phyloP scores from a whole-genome alignment of 92 coral and sea anemone species.

The Umimayanthus kanabou region DNA sequence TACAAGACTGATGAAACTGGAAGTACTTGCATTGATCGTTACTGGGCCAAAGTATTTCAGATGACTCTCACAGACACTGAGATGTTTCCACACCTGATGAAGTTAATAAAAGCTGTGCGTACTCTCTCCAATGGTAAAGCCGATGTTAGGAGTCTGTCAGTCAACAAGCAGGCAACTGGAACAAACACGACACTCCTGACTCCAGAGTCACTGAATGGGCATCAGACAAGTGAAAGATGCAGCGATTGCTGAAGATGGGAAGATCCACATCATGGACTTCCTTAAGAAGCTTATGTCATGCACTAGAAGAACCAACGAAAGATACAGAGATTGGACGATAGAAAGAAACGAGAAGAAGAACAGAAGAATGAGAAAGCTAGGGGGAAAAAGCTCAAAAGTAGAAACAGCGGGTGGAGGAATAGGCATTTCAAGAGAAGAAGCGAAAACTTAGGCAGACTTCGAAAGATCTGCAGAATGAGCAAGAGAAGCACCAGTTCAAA shows the following conservation, averaged over 20 bases:
- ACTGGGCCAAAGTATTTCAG: too few relatives aligned
- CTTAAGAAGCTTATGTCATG: too few relatives aligned
- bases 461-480: slow-evolving; percentile 39
- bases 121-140: slow-evolving; percentile 30
- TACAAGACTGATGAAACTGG: too few relatives aligned
- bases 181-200: too few relatives aligned
- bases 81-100: neutral
- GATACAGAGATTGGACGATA: slow-evolving; percentile 50
- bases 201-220: too few relatives aligned
- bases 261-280: too few relatives aligned
- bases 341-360: slow-evolving; percentile 44
- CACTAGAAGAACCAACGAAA: neutral
- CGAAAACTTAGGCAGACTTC: slow-evolving; percentile 39
- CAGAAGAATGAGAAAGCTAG: slow-evolving; percentile 42
- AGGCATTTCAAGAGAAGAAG: slow-evolving; percentile 1
- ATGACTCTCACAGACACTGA: too few relatives aligned
- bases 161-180: too few relatives aligned
- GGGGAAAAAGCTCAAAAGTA: neutral
- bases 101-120: slow-evolving; percentile 28
- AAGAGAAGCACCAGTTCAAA: slow-evolving; percentile 21
- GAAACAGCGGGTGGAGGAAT: slow-evolving; percentile 37
- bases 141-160: slow-evolving; percentile 12
- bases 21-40: too few relatives aligned
- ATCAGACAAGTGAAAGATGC: too few relatives aligned
- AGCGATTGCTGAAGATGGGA: too few relatives aligned